Base-by-base conservation (phyloP, 2,888 invertebrate species). In the Electrophaes corylata region DNA sequence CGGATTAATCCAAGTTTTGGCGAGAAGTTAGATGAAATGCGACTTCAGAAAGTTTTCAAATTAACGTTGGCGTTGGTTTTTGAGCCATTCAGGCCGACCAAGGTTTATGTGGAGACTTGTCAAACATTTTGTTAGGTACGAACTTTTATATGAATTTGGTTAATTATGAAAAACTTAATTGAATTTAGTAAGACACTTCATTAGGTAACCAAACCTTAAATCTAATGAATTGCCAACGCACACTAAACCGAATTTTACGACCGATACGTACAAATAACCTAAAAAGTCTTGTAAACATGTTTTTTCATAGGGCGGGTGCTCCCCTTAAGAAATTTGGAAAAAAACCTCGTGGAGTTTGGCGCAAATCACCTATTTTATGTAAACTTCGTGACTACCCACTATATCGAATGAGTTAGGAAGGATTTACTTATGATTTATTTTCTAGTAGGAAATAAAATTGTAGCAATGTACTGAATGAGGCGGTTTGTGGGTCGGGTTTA, bases 331-430 rank as follows among this genome's bases (percentile, higher is more conserved):
- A 65, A 37, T 37, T 64, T 71, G 60, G 71, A 74, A 78, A 82
- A 88, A 91, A 87, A 84, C 81, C 82, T 79, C 78, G 73, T 79
- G 81, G 84, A 80, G 82, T 88, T 88, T 83, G 84, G 81, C 76
- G 82, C 88, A 88, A 90, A 89, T 88, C 88, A 84, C 85, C 81
- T 86, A 89, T 87, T 91, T 91, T 90, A 91, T 91, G 91, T 90
- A 90, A 91, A 91, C 86, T 89, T 88, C 91, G 91, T 91, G 91
- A 91, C 91, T 91, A 78, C 80, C 76, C 73, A 79, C 89, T 88
- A 81, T 91, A 90, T 90, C 87, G 87, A 86, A 91, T 89, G 90
- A 84, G 87, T 90, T 89, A 88, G 83, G 85, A 88, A 84, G 85
- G 88, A 89, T 89, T 88, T 89, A 87, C 86, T 87, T 87, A 83